Conservation (phyloP, 2,113 vertebrate species). For the Atractosteus spatula region DNA sequence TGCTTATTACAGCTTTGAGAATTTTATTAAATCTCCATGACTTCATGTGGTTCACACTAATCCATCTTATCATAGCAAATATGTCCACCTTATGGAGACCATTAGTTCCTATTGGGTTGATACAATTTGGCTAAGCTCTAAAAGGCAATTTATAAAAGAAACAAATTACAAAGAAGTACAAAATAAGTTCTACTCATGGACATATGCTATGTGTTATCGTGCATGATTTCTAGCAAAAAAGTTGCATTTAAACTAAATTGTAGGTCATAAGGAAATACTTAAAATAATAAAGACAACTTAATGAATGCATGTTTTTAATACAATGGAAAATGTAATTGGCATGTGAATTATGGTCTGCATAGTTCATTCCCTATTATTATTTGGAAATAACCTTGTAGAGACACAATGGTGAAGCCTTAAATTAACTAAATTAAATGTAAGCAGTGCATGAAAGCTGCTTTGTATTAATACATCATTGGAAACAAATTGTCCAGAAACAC, state of each 20-base stretch:
- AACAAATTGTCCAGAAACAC: no score
- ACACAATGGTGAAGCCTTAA: no score
- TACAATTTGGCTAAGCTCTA: neutral
- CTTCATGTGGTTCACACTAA: neutral
- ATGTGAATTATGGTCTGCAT: no score
- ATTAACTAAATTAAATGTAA: no score
- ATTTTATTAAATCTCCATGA: neutral
- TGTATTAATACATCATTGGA: no score
- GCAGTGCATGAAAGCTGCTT: no score
- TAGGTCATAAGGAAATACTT: neutral
- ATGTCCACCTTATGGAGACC: neutral
- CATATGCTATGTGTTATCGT: constrained; percentile 2
- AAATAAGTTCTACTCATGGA: neutral
- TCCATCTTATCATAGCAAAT: neutral
- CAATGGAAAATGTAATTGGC: no score
- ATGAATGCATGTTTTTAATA: no score
- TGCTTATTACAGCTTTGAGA: neutral
- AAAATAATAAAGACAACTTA: neutral
- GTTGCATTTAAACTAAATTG: neutral
- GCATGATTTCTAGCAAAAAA: neutral
- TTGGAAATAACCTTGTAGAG: no score
- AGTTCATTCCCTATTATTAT: no score
- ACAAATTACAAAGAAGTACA: constrained; percentile 1
- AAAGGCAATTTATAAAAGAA: neutral
- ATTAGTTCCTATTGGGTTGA: neutral